phyloP scores from a whole-genome alignment of 2,113 vertebrate species.

The Gavia stellata region DNA sequence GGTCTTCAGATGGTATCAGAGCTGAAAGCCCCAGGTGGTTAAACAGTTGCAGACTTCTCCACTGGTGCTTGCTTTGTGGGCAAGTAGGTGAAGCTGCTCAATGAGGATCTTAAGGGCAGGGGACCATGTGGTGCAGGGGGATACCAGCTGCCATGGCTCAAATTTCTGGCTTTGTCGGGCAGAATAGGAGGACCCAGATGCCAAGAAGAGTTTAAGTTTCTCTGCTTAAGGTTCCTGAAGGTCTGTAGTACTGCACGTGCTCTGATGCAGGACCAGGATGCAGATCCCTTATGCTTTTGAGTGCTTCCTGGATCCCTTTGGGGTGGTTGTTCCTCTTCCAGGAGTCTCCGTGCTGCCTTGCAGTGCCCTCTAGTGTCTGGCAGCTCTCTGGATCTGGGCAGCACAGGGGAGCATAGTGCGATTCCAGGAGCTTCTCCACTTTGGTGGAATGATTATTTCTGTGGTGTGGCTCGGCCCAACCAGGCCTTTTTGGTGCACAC shows the following conservation, averaged over 20 bases:
- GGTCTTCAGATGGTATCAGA: neutral
- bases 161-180: neutral
- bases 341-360: neutral
- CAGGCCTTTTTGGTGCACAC: neutral
- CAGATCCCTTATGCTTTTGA: neutral
- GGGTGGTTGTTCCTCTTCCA: neutral
- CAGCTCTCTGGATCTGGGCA: neutral
- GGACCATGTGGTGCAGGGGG: neutral
- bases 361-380: conserved; percentile 11
- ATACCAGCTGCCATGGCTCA: neutral
- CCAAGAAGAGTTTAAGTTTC: neutral
- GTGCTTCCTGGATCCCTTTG: neutral
- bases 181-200: neutral
- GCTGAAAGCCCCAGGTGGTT: neutral
- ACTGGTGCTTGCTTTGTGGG: neutral
- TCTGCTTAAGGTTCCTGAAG: neutral
- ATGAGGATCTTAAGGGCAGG: neutral
- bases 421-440: neutral
- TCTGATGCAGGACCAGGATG: neutral
- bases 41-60: neutral
- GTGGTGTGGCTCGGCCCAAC: neutral
- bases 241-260: neutral
- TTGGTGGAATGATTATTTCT: neutral
- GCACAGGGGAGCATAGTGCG: accelerated
- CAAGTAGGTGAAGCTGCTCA: neutral